Evolutionary conservation across 1,140 invertebrate genomes (phyloP).

Genomic region (Ostrea edulis): DNA sequence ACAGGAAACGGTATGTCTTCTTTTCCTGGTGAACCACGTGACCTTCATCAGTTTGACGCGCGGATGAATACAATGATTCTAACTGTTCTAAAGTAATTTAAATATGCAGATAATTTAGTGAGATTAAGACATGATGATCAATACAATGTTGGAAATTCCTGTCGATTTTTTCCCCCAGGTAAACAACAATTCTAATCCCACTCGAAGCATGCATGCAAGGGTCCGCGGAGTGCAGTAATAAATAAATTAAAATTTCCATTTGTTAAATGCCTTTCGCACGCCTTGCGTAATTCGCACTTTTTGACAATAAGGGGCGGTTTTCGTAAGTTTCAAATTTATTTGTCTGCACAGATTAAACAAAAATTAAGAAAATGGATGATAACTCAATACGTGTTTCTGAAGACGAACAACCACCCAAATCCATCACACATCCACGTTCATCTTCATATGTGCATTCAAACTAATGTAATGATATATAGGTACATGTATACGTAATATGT

Average conservation of each 20-base stretch:
- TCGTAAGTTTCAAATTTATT: neutral
- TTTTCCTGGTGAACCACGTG: neutral
- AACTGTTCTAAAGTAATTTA: neutral
- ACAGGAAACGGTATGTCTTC: neutral
- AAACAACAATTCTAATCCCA: neutral
- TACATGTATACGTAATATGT: too few species aligned
- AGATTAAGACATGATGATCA: too few species aligned
- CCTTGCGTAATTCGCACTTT: neutral
- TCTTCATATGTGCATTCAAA: too few species aligned
- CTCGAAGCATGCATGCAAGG: neutral
- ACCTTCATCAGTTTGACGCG: neutral
- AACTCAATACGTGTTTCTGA: too few species aligned
- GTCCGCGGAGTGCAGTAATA: neutral
- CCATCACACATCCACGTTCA: too few species aligned
- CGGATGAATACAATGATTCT: neutral
- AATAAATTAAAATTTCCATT: constrained; percentile 1
- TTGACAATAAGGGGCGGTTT: neutral
- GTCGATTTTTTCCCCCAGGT: neutral
- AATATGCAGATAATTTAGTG: neutral
- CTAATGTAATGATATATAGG: too few species aligned
- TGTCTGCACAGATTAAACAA: neutral
- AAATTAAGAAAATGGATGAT: too few species aligned
- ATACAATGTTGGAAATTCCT: neutral
- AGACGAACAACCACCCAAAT: too few species aligned
- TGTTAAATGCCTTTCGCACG: neutral